Base-by-base conservation (phyloP, 2,888 invertebrate genomes). In the Sarcophaga variegata region DNA sequence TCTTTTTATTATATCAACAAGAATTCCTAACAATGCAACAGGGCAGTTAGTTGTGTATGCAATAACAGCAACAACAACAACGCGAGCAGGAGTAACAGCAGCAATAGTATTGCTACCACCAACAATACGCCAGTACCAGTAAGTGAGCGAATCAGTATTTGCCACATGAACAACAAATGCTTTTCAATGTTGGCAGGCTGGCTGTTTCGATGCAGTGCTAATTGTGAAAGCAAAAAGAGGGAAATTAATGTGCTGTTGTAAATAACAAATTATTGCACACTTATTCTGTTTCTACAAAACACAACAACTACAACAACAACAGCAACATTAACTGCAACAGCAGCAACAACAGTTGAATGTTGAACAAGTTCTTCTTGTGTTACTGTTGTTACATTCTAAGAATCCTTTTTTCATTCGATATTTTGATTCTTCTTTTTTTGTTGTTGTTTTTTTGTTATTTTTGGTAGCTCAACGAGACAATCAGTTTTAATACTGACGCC, bases 211-310 rank as follows among this genome's bases (percentile, higher is more conserved):
- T 62, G 54, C 54, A 54, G 54, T 88, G 87, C 87, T 87, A 87
- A 87, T 87, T 87, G 87, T 87, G 81, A 87, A 54, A 54, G 54
- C 54, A 54, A 54, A 54, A 54, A 54, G 54, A 17, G 17, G 54
- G 54, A 54, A 54, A 54, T 54, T 54, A 54, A 54, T 54, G 54
- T 54, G 54, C 54, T 54, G 54, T 87, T 88, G 88, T 84, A 86
- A 88, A 88, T 88, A 89, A 89, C 89, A 89, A 89, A 89, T 89
- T 89, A 88, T 88, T 89, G 89, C 89, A 89, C 89, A 89, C 89
- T 89, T 89, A 87, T 87, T 87, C 84, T 84, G 87, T 87, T 87
- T 87, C 69, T 79, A 80, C 27, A 63, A 64, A 25, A 47, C 64
- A 59, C 77, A 83, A 69, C 83, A 83, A 64, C 82, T 80, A 59